A percentile compares a stretch with the other conserved stretches of the same genome.
These are phyloP conservation scores for Microtus pennsylvanicus DNA, from an alignment of 2,113 vertebrate species.

Conservation along the genomic window DNA sequence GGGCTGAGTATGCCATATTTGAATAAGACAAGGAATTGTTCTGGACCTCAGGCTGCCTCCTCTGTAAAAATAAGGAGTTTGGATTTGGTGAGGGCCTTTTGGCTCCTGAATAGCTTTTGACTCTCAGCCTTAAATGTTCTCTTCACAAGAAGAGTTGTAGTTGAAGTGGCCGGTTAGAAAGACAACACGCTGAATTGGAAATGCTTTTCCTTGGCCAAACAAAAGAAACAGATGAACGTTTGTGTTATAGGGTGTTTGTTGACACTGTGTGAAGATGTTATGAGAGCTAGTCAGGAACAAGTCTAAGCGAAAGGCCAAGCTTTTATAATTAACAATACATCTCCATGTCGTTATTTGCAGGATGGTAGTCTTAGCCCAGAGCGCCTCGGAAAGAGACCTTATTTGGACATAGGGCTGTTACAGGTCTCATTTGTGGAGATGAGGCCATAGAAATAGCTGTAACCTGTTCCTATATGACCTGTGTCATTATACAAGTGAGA, in stretches of 20 bases:
- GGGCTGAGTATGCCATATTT: too few relatives aligned
- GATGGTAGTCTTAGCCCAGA: too few relatives aligned
- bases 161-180: conserved; percentile 1
- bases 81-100: not conserved
- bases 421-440: not conserved
- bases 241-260: not conserved
- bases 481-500: not conserved
- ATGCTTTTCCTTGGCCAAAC: not conserved
- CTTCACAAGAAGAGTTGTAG: not conserved
- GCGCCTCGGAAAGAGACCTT: not conserved
- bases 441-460: not conserved
- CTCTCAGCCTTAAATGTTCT: not conserved
- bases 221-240: not conserved
- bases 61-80: not conserved
- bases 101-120: not conserved
- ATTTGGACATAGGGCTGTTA: not conserved
- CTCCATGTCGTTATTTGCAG: not conserved
- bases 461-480: not conserved
- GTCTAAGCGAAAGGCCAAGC: not conserved
- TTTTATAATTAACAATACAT: not conserved
- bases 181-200: not conserved
- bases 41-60: not conserved
- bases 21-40: too few relatives aligned
- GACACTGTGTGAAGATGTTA: not conserved
- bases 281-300: not conserved